phyloP scores from a whole-genome alignment of 2,888 invertebrate species.

The Noctuana brunneofusca region DNA sequence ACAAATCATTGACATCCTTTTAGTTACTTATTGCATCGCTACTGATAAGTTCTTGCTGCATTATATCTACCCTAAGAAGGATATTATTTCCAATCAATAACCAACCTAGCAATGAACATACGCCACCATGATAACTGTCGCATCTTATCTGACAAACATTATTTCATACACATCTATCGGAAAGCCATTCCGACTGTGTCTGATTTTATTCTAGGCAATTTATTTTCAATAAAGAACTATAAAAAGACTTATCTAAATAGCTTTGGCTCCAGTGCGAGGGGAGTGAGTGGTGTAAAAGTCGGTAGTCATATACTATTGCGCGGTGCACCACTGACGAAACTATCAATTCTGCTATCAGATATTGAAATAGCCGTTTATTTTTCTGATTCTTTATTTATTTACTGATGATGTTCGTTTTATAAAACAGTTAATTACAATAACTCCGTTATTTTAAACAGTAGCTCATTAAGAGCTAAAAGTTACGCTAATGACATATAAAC shows the following conservation, averaged over 20 bases:
- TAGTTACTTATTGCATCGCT: too few relatives aligned
- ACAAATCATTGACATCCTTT: too few relatives aligned
- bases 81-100: slow-evolving; percentile 42
- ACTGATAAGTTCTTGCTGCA: background rate
- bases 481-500: background rate
- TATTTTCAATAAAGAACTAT: slow-evolving; percentile 84
- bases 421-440: too few relatives aligned
- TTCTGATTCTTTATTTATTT: background rate
- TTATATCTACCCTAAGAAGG: slow-evolving; percentile 20
- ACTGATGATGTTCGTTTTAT: too few relatives aligned
- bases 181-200: slow-evolving; percentile 78
- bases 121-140: slow-evolving; percentile 61
- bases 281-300: slow-evolving; percentile 74
- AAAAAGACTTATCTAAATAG: slow-evolving; percentile 83
- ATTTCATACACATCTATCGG: slow-evolving; percentile 82
- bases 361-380: background rate
- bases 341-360: slow-evolving; percentile 34
- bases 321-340: slow-evolving; percentile 53
- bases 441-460: too few relatives aligned
- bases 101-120: slow-evolving; percentile 54
- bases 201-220: slow-evolving; percentile 83
- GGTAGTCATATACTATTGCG: slow-evolving; percentile 68
- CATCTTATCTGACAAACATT: slow-evolving; percentile 75
- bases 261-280: slow-evolving; percentile 68
- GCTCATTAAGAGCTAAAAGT: too few relatives aligned